These are phyloP conservation scores for Mallotus villosus DNA, from an alignment of 2,797 vertebrate species.

Conservation along the genomic window DNA sequence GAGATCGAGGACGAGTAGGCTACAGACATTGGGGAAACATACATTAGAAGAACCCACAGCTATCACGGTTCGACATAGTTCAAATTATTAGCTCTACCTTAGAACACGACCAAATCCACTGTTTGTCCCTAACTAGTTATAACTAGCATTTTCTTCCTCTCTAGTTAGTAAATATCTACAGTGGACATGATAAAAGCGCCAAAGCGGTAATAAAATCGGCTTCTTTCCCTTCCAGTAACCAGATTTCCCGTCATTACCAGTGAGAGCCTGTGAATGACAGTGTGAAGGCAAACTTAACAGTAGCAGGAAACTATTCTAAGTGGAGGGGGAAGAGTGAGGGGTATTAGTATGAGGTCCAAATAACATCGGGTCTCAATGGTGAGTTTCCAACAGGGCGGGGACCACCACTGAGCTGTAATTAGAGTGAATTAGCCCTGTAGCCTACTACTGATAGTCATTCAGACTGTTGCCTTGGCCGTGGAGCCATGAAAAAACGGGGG, in stretches of 20 bases:
- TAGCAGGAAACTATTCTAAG: constrained; percentile 19
- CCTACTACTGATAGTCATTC: constrained; percentile 26
- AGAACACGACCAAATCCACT: no score
- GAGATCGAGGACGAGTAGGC: background rate
- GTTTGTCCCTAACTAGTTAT: no score
- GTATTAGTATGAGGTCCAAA: constrained; percentile 9
- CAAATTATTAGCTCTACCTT: background rate
- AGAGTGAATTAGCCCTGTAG: constrained; percentile 41
- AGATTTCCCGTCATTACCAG: background rate
- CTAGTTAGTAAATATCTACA: background rate
- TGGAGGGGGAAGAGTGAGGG: constrained; percentile 9
- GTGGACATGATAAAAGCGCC: no score
- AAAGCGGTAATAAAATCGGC: no score
- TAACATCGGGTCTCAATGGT: constrained; percentile 5
- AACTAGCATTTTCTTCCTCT: background rate
- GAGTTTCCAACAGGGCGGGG: constrained; percentile 1
- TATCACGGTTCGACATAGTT: constrained; percentile 1
- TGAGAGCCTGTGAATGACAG: constrained; percentile 18
- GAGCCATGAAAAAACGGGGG: background rate
- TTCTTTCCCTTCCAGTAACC: background rate
- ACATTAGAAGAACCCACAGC: background rate
- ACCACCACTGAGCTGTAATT: constrained; percentile 30
- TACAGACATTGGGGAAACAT: no score
- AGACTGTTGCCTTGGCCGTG: constrained; percentile 16
- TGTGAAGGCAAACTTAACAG: constrained; percentile 33